Base-by-base conservation (phyloP, 2,113 vertebrate species). In the Acrocephalus arundinaceus region DNA sequence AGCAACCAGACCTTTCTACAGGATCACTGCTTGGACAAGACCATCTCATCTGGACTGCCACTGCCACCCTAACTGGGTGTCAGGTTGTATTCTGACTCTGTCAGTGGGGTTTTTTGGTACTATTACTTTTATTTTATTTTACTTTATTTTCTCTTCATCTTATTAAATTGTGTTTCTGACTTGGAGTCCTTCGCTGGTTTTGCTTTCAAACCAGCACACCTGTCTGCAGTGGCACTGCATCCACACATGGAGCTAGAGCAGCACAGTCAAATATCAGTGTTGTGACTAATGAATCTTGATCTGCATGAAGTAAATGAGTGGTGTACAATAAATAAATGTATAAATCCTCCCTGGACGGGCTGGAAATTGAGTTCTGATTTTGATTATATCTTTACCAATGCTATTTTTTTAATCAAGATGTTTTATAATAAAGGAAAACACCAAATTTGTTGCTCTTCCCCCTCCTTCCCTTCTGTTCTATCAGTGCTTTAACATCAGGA, bases 191-290 rank as follows among this genome's bases (percentile, higher is more conserved):
- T 35, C 35, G 35, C 35, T 35, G 35, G 35, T 35, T 35, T 35
- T 35, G 35, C 35, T 35, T 35, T 35, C 35, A 35, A 35, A 35
- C 35, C 35, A 35, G 35, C 35, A 35, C 35, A 35, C 35, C 35
- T 62, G 9, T 55, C 28, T 82, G 51, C 37, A 41, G 72, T 25
- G 21, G 45, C 33, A 73, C 7, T 39, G 28, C 13, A 17, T 18
- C 1, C 24, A 66, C 24, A 5, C 2, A 2, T 4, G 22, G 27
- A 10, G 9, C 21, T 31, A 2, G 16, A 22, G 35, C 15, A 43
- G 37, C 39, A 43, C 13, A n/a, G n/a, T n/a, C n/a, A n/a, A n/a
- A 18, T 54, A 28, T 3, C 59, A 57, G 18, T 6, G 15, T 17
- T 81, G 71, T 66, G 41, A 41, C 18, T 78, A 39, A 33, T 10